Evolutionary conservation across 2,113 vertebrate species (phyloP).

Genomic region (Myiozetetes cayanensis): DNA sequence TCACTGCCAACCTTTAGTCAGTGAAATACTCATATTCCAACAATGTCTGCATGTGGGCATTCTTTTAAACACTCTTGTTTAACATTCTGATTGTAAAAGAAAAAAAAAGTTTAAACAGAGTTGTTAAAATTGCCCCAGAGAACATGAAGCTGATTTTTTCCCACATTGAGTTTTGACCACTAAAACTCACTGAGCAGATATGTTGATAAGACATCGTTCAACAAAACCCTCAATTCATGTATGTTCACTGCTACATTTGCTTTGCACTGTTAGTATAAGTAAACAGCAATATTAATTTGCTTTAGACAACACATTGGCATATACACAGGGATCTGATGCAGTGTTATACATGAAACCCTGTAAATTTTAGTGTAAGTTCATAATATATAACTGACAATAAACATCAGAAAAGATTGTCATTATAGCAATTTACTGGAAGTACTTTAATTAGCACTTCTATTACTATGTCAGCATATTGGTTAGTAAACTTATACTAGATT

Average conservation of each 20-base stretch:
- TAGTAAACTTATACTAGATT: not conserved
- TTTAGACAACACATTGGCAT: not conserved
- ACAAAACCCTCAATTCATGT: not conserved
- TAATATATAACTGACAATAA: not conserved
- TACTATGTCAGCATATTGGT: not conserved
- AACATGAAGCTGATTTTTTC: not conserved
- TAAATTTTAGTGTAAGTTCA: not conserved
- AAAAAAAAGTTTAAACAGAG: not conserved
- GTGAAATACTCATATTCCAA: not conserved
- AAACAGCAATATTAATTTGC: not conserved
- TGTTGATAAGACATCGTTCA: not conserved
- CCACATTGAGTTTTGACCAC: not conserved
- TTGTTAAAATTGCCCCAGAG: not conserved
- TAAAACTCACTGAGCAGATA: not conserved
- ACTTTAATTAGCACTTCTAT: not conserved
- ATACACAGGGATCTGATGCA: not conserved
- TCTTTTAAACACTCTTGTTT: not conserved
- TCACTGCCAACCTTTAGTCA: not conserved
- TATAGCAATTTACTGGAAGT: not conserved
- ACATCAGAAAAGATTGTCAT: not conserved
- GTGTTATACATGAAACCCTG: not conserved
- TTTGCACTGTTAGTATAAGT: not conserved
- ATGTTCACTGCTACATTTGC: not conserved
- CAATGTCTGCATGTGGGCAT: not conserved
- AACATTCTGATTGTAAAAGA: not conserved